Percentiles rank a stretch among this genome's conserved stretches.
phyloP scores from a whole-genome alignment of 2,797 vertebrate genomes.

The Smutsia temminckii region DNA sequence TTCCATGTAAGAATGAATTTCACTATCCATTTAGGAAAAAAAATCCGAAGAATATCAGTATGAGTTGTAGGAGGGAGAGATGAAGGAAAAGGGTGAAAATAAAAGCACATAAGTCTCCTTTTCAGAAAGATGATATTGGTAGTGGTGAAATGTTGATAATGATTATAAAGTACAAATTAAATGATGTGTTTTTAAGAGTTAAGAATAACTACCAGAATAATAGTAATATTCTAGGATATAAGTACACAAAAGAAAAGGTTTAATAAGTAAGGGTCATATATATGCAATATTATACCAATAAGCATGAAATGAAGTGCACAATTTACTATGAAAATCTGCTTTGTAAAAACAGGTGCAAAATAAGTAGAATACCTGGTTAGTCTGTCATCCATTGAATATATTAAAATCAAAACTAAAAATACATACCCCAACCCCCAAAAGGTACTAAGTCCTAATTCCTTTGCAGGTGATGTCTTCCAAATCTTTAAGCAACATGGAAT shows the following conservation, averaged over 20 bases:
- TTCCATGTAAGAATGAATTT: not conserved
- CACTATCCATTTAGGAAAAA: not conserved
- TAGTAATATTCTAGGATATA: not conserved
- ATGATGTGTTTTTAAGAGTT: conserved; percentile 16
- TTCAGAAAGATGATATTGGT: not conserved
- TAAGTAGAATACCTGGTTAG: not conserved
- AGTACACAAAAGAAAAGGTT: not conserved
- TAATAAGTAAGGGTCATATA: not conserved
- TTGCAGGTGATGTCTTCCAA: not conserved
- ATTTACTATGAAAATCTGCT: not conserved
- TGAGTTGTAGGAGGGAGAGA: not conserved
- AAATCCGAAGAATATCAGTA: not conserved
- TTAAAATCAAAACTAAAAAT: not conserved
- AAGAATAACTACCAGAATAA: not conserved
- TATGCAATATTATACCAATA: not conserved
- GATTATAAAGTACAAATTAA: not conserved
- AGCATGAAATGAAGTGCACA: not conserved
- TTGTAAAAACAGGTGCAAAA: not conserved
- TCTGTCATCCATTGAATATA: not conserved
- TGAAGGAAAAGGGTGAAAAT: not conserved
- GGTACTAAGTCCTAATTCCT: not conserved
- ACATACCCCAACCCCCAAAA: not conserved
- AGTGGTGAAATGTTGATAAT: not conserved
- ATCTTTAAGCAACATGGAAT: not conserved
- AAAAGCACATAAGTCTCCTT: not conserved